Evolutionary conservation across 2,113 vertebrate species (phyloP), one percentile per base, ranked within the genome.

Genomic region (Neopipo cinnamomea): DNA sequence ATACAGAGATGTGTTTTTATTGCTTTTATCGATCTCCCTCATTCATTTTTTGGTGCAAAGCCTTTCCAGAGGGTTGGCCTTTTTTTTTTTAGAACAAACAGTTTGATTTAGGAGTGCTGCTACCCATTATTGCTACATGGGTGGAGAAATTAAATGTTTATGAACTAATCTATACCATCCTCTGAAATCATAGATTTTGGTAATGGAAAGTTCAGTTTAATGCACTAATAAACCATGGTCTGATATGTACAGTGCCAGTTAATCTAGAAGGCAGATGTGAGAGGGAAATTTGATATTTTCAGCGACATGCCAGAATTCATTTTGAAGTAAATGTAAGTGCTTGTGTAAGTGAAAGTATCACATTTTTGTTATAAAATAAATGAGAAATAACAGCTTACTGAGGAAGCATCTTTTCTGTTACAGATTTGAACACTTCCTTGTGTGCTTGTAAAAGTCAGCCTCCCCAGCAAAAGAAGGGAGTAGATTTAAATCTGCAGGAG

Each of bases 141-240:
- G 17, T 65, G 42, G 55, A 88, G 72, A 78, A 95, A 95, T 91
- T 9, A 94, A 89, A 86, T 89, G 52, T 85, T 96, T 96, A 75
- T 91, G 70, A 93, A 44, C n/a, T 95, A 91, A 94, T 93, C 72
- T 87, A 41, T 95, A 53, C 74, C 73, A 65, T 94, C 41, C 33
- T 95, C 82, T 70, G 39, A 83, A 93, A 77, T 55, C 52, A 95
- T 31, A 84, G 72, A 75, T 95, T 96, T 95, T 85, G 63, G 49
- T 85, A 92, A 83, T 72, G 78, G 67, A 47, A 91, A 77, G 25
- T 92, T 96, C 56, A 91, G 41, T 81, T 95, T 84, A 86, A 77
- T 85, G 28, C 12, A 94, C 41, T 94, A 77, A 82, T 89, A 83
- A 96, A 94, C 33, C 49, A 31, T 85, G 77, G 41, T 63, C 30